Evolutionary conservation across 2,888 invertebrate genomes (phyloP), one percentile per base, ranked within the genome.

Genomic region (Sarcophaga caerulescens): DNA sequence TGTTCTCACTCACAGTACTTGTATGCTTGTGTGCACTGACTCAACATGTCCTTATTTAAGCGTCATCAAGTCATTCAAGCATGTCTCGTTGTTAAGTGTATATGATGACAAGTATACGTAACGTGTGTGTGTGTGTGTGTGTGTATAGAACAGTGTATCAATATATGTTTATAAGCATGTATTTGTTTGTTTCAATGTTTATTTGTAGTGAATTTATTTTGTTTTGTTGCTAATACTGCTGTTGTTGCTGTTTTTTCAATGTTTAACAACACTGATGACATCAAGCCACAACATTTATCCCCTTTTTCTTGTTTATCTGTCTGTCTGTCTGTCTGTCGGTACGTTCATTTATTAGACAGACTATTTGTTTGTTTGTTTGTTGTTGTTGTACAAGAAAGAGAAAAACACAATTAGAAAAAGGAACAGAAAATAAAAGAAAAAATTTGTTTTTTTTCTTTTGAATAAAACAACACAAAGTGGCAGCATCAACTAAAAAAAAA

Each of bases 231-330:
- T 14, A 17, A 21, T 70, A 59, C 35, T 35, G 35, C 35, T 35
- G 35, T 35, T 35, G 35, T 68, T 80, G 14, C 71, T 81, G 81
- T 70, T 35, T 35, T 35, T 35, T 35, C 8, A 8, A 70, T 85
- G 84, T 86, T 84, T 70, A 57, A 86, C 84, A 86, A 84, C 80
- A 84, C 70, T 81, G 86, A 84, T 84, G 84, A 86, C 84, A 86
- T 84, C 84, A 77, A 86, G 70, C 81, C 86, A 35, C 35, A 84
- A 84, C 84, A 84, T 84, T 84, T 84, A 84, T 86, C 74, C 74
- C 68, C 77, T 83, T 70, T 76, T 52, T 57, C 47, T 35, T 35
- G 35, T 35, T 10, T 35, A 35, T 35, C 8, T 35, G 35, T 35
- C 35, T 35, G 8, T 35, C 35, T 35, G 35, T 35, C 35, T 35